Percentiles rank a stretch among this genome's conserved stretches.
Conservation (phyloP, 2,113 vertebrate species). For the Nicator chloris region DNA sequence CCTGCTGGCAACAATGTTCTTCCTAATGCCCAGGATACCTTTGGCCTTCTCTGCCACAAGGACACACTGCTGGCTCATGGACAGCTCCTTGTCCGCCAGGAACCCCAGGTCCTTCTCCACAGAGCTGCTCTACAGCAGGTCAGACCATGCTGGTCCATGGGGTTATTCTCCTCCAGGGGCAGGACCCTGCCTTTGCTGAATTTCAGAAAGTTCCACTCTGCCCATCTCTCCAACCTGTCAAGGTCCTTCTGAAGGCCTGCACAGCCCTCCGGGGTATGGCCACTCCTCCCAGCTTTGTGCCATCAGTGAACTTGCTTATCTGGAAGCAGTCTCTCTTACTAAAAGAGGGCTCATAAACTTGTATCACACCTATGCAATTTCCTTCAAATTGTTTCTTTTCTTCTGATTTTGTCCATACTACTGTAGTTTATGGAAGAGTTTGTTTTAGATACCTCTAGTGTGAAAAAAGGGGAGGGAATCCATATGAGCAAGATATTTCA, state of each 20-base stretch:
- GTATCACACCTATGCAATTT: neutral
- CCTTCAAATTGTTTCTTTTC: neutral
- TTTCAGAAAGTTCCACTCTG: neutral
- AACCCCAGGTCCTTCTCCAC: neutral
- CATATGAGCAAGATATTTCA: neutral
- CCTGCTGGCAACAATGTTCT: neutral
- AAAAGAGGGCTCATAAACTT: neutral
- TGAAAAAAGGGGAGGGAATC: neutral
- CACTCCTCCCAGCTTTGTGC: neutral
- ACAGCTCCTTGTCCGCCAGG: neutral
- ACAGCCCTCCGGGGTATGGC: accelerated
- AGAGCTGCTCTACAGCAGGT: neutral
- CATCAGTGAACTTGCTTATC: neutral
- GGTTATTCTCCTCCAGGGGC: no score
- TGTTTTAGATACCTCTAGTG: neutral
- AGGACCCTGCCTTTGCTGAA: neutral
- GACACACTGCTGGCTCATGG: neutral
- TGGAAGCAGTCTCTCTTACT: neutral
- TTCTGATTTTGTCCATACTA: neutral
- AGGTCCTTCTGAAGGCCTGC: neutral
- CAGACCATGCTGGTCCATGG: neutral
- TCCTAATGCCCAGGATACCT: neutral
- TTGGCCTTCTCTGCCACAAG: neutral
- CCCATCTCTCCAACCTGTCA: accelerated
- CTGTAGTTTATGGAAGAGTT: constrained; percentile 28